phyloP scores from a whole-genome alignment of 2,113 vertebrate species.

The Pantherophis guttatus region DNA sequence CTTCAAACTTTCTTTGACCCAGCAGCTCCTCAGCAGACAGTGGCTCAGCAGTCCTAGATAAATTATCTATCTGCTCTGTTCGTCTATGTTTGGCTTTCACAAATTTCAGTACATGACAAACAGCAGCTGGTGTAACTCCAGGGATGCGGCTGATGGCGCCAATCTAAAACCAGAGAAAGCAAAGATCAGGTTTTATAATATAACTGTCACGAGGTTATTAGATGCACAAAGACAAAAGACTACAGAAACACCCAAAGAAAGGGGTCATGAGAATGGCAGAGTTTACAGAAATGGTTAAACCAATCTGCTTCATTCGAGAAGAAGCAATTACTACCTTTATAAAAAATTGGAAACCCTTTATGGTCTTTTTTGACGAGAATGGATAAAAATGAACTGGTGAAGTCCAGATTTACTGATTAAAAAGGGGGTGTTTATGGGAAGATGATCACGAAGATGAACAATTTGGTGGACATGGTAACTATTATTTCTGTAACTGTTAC shows the following conservation, averaged over 20 bases:
- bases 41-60: neutral
- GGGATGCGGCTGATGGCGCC: slow-evolving; percentile 85
- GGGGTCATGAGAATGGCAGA: neutral
- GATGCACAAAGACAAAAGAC: neutral
- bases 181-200: neutral
- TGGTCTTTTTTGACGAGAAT: neutral
- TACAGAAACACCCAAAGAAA: neutral
- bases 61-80: slow-evolving; percentile 7
- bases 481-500: neutral
- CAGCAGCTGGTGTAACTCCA: slow-evolving; percentile 89
- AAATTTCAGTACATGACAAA: slow-evolving; percentile 81
- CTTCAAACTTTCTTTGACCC: slow-evolving; percentile 7
- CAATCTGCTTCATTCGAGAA: neutral
- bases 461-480: neutral
- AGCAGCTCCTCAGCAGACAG: slow-evolving; percentile 15
- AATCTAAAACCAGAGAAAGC: slow-evolving; percentile 69
- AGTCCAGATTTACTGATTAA: neutral
- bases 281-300: neutral
- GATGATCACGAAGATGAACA: neutral
- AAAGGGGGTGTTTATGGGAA: neutral
- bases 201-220: neutral
- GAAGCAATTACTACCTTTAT: neutral
- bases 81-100: slow-evolving; percentile 63
- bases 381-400: neutral
- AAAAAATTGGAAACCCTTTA: neutral